Conservation (phyloP, 2,113 vertebrate genomes). For the Nesospiza acunhae region DNA sequence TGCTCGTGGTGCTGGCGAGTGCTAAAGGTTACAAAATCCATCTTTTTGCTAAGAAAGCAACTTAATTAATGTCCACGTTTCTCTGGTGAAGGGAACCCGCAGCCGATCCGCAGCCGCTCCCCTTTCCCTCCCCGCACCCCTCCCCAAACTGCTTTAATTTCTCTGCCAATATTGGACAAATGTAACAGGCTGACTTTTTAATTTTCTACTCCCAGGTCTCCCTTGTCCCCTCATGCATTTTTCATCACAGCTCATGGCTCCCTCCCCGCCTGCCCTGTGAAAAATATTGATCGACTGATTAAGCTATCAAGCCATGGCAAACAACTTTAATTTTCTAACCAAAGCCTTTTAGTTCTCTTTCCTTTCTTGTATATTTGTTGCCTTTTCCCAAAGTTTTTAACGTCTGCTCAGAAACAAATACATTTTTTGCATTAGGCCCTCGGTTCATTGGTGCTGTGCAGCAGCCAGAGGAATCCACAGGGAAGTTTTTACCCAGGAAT, state of each 20-base stretch:
- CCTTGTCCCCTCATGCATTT: conserved; percentile 82
- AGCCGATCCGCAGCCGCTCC: neutral
- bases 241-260: conserved; percentile 75
- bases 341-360: conserved; percentile 20
- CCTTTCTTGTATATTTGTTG: neutral
- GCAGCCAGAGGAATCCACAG: neutral
- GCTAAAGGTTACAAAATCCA: conserved; percentile 60
- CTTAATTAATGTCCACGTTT: conserved; percentile 22
- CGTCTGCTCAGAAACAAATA: neutral
- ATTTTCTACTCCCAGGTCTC: conserved; percentile 77
- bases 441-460: neutral
- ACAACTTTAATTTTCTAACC: conserved; percentile 77
- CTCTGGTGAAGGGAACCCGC: neutral
- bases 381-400: neutral
- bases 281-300: conserved; percentile 84
- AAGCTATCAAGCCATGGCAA: conserved; percentile 87
- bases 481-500: neutral
- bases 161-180: conserved; percentile 78
- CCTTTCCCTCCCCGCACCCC: neutral
- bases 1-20: neutral
- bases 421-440: neutral
- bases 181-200: conserved; percentile 77
- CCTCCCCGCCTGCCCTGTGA: conserved; percentile 66
- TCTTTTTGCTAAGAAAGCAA: conserved; percentile 52
- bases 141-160: conserved; percentile 61